Evolutionary conservation across 2,113 vertebrate species (phyloP).

Genomic region (Speoplatyrhinus poulsoni): DNA sequence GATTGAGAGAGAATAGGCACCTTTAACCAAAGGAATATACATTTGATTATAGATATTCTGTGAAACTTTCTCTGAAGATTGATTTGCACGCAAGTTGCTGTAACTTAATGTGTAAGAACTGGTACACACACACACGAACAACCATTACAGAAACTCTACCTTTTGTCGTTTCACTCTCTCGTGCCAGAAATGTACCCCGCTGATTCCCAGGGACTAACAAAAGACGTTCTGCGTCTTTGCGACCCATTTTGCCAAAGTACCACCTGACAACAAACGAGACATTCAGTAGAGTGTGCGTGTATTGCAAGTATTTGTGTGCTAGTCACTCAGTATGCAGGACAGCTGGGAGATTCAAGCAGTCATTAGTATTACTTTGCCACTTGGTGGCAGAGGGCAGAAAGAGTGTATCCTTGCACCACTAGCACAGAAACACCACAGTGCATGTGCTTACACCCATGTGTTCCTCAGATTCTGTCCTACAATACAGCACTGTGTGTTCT

Average conservation of each 20-base stretch:
- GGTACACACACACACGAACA: not conserved
- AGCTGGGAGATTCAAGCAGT: not conserved
- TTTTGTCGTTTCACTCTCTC: constrained; percentile 99
- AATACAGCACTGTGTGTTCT: too few relatives aligned
- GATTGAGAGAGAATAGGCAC: constrained; percentile 96
- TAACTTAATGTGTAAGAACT: not conserved
- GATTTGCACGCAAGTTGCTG: too few relatives aligned
- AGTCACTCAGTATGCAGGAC: not conserved
- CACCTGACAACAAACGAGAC: constrained; percentile 78
- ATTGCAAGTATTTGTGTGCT: not conserved
- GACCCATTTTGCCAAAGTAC: constrained; percentile 99
- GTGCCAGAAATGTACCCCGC: constrained; percentile 92
- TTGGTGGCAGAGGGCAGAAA: too few relatives aligned
- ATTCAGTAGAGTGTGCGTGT: too few relatives aligned
- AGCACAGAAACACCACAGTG: too few relatives aligned
- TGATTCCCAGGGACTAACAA: constrained; percentile 93
- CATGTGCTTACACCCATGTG: too few relatives aligned
- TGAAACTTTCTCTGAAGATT: not conserved
- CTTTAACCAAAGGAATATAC: constrained; percentile 61
- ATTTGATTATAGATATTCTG: not conserved
- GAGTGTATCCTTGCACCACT: too few relatives aligned
- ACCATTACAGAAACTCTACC: constrained; percentile 70
- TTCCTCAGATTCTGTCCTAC: not conserved
- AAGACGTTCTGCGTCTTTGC: constrained; percentile 95
- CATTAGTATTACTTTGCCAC: not conserved